Evolutionary conservation across 2,888 invertebrate genomes (phyloP).

Genomic region (Abrostola triplasia): DNA sequence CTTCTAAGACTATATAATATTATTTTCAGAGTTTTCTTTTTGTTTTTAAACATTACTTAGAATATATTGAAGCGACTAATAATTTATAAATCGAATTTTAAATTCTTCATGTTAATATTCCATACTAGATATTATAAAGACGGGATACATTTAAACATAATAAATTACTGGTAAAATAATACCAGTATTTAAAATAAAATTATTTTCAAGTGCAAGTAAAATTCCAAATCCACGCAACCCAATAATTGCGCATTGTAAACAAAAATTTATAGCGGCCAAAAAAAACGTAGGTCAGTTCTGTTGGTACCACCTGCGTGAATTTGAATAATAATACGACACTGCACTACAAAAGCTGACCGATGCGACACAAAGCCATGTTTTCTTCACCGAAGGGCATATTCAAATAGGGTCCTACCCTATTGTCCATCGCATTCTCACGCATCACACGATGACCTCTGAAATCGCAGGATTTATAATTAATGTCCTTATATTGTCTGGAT

Average conservation of each 20-base stretch:
- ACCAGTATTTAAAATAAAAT: not conserved
- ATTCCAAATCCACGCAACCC: conserved; percentile 33
- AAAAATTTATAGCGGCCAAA: conserved; percentile 50
- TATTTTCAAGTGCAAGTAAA: not conserved
- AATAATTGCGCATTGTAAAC: conserved; percentile 54
- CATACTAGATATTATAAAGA: too few species aligned
- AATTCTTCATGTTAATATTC: too few species aligned
- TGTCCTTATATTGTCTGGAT: conserved; percentile 77
- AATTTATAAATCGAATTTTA: too few species aligned
- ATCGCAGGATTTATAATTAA: conserved; percentile 86
- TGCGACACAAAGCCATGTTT: conserved; percentile 76
- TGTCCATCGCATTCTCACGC: conserved; percentile 83
- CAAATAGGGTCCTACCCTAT: conserved; percentile 84
- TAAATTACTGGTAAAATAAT: not conserved
- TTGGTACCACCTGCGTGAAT: conserved; percentile 80
- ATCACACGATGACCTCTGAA: conserved; percentile 85
- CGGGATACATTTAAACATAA: too few species aligned
- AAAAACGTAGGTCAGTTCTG: conserved; percentile 80
- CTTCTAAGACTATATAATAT: too few species aligned
- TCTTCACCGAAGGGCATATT: conserved; percentile 83
- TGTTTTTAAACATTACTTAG: too few species aligned
- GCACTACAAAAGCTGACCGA: conserved; percentile 75
- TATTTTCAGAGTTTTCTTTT: not conserved
- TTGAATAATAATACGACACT: conserved; percentile 83
- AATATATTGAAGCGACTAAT: too few species aligned